These are phyloP conservation scores for Zaprionus lachaisei DNA, from an alignment of 1,140 invertebrate genomes.

Conservation along the genomic window DNA sequence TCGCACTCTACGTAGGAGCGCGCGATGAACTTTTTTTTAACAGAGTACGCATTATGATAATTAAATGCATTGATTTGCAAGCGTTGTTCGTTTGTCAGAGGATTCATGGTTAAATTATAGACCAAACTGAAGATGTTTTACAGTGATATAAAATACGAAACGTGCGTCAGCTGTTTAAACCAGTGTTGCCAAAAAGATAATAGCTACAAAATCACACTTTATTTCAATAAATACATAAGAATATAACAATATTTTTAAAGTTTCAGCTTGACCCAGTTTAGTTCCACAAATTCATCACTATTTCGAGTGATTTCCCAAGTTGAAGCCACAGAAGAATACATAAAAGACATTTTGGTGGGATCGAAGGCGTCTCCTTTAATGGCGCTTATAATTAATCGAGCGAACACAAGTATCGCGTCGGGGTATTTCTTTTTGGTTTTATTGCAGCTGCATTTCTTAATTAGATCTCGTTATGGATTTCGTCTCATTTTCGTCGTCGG, in stretches of 20 bases:
- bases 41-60: no score
- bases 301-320: neutral
- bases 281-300: neutral
- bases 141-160: no score
- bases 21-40: no score
- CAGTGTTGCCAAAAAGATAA: no score
- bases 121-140: no score
- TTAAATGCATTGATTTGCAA: no score
- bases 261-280: neutral
- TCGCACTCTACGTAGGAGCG: no score
- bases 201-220: no score
- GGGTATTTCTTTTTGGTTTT: conserved; percentile 1
- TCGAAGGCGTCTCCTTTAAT: conserved; percentile 9
- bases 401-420: neutral
- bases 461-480: conserved; percentile 28
- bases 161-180: no score
- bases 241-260: neutral
- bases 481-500: conserved; percentile 12
- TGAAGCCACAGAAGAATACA: neutral
- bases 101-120: no score
- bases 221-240: no score
- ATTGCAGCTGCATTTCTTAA: conserved; percentile 22
- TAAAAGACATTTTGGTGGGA: neutral
- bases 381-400: conserved; percentile 7
- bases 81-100: no score